Evolutionary conservation across 2,797 vertebrate genomes (phyloP).

Genomic region (Gymnopithys bicolor): DNA sequence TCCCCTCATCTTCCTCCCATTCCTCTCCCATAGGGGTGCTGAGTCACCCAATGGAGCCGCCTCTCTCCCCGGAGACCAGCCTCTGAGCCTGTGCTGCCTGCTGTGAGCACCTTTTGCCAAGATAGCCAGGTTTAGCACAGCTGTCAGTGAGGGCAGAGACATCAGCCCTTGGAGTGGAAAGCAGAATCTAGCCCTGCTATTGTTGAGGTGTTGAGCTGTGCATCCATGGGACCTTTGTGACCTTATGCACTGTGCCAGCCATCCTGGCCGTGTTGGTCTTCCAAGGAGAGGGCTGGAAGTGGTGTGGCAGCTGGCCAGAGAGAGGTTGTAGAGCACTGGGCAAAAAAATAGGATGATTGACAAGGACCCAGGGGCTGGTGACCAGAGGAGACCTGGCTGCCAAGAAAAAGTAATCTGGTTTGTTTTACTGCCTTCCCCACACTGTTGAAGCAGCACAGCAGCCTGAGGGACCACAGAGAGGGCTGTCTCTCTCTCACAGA

Average conservation of each 20-base stretch:
- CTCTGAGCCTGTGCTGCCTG: rapidly evolving
- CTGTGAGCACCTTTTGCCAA: rapidly evolving
- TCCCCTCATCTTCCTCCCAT: rapidly evolving
- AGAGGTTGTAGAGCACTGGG: background rate
- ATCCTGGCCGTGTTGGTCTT: background rate
- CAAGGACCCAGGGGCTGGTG: background rate
- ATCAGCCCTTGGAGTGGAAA: background rate
- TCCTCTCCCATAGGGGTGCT: background rate
- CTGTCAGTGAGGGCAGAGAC: background rate
- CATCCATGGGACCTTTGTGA: background rate
- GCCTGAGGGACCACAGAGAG: background rate
- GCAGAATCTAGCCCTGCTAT: background rate
- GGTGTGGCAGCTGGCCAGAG: rapidly evolving
- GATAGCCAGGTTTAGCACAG: rapidly evolving
- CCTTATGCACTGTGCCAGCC: background rate
- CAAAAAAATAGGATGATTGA: background rate
- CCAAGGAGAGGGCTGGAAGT: background rate
- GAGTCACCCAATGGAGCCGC: background rate
- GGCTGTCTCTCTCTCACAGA: rapidly evolving
- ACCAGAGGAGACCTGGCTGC: background rate
- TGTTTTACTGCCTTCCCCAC: background rate
- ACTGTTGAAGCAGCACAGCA: background rate
- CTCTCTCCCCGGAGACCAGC: background rate
- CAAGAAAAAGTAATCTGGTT: background rate
- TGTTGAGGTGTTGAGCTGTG: rapidly evolving